Percentiles rank a stretch among this genome's conserved stretches.
Conservation (phyloP, 64 coral and sea anemone species). For the Actinia tenebrosa region DNA sequence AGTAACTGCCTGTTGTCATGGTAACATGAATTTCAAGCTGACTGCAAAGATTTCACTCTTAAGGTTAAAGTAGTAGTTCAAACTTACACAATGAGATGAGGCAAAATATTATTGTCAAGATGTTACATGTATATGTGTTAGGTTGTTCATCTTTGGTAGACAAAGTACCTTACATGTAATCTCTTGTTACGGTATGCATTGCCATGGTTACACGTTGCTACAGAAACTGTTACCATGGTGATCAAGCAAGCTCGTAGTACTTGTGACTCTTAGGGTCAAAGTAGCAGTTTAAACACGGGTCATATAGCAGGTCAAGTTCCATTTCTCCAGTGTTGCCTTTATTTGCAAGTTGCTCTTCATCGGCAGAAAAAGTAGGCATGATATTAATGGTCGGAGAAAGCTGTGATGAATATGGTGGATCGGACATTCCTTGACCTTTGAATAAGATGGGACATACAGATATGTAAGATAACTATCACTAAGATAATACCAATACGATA, state of each 20-base stretch:
- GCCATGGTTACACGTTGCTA: not conserved
- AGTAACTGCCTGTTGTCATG: not conserved
- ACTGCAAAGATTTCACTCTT: too few species aligned
- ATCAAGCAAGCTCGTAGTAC: conserved; percentile 84
- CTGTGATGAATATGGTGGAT: not conserved
- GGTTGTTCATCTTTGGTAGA: too few species aligned
- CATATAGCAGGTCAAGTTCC: conserved; percentile 90
- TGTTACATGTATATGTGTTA: too few species aligned
- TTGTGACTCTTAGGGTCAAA: conserved; percentile 92
- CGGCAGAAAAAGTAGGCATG: not conserved
- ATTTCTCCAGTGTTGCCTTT: conserved; percentile 20
- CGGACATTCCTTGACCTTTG: not conserved
- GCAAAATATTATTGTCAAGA: too few species aligned
- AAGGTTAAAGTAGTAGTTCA: too few species aligned
- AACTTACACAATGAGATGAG: too few species aligned
- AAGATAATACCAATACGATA: not conserved
- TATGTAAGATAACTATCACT: not conserved
- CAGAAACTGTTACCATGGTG: not conserved
- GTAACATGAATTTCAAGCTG: too few species aligned
- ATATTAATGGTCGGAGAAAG: not conserved
- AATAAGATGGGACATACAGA: not conserved
- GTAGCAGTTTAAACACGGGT: conserved; percentile 86
- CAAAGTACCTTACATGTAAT: too few species aligned
- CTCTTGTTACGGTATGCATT: too few species aligned
- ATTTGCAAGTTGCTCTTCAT: not conserved